phyloP scores from a whole-genome alignment of 1,140 invertebrate genomes.

The Papilio machaon region DNA sequence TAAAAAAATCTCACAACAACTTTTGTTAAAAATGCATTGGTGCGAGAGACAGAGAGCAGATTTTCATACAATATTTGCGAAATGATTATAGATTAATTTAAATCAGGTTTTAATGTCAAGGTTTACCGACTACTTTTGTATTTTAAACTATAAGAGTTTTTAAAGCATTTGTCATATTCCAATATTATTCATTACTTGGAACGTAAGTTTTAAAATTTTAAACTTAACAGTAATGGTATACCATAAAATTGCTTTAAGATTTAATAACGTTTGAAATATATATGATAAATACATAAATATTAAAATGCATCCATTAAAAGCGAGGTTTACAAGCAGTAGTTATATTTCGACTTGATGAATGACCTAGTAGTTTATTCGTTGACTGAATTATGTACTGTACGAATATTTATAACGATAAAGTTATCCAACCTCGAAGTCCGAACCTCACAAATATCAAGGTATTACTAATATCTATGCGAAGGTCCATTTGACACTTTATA shows the following conservation, averaged over 20 bases:
- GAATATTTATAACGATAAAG: background rate
- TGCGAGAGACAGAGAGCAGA: background rate
- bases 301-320: background rate
- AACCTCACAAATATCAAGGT: constrained; percentile 49
- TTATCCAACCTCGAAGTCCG: constrained; percentile 2
- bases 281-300: background rate
- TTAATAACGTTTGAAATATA: background rate
- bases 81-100: background rate
- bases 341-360: background rate
- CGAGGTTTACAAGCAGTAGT: background rate
- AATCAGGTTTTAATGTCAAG: background rate
- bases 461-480: constrained; percentile 47
- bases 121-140: background rate
- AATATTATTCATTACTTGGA: too few relatives aligned
- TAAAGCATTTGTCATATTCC: background rate
- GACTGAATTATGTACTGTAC: background rate
- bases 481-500: constrained; percentile 51
- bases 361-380: background rate
- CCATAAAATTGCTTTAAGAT: background rate
- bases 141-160: background rate
- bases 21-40: background rate
- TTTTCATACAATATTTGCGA: background rate
- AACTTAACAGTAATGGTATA: background rate
- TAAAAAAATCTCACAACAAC: constrained; percentile 1
- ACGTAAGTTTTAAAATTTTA: background rate